Base-by-base conservation (phyloP, 2,113 vertebrate species). In the Egretta garzetta region DNA sequence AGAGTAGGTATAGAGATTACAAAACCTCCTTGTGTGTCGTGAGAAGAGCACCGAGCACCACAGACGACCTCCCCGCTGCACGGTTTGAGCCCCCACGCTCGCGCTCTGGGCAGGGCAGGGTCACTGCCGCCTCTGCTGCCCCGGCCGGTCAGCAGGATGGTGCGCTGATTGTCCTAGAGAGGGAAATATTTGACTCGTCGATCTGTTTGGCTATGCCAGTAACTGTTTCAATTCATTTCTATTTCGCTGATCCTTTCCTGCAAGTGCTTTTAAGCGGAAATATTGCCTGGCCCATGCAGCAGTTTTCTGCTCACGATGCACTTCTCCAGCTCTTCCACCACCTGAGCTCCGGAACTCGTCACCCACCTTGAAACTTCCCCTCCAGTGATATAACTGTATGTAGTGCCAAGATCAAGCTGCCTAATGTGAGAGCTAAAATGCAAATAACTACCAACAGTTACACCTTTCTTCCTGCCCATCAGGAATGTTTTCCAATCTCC, bases 11-110 rank as follows among this genome's bases (percentile, higher is more conserved):
- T 64, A 70, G 30, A 24, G 43, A 52, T 63, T 19, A 47, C 30
- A 47, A 63, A 80, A 47, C 33, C 49, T n/a, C 20, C 28, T n/a
- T 13, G 8, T 28, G 45, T 45, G 10, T 6, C 26, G 53, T 1
- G 14, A 62, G 53, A 23, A 67, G 64, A 41, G 27, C 32, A 19
- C 19, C 4, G 37, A 62, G 80, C 33, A 33, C 26, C 68, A 37
- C n/a, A 53, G 14, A 23, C 0, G 1, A 64, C 50, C 24, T 70
- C 50, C 50, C 16, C 0, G 0, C 22, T 0, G 0, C 22, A 21
- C 0, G 0, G 37, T 10, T 32, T 0, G 6, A 66, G 37, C 9
- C 28, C 13, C 2, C 3, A 14, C 32, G 15, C 68, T 70, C 56
- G 17, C 32, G 15, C 68, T 70, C 56, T 76, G 1, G 2, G 75